Evolutionary conservation across 2,113 vertebrate genomes (phyloP), one percentile per base, ranked within the genome.

Genomic region (Sterrhoptilus dennistouni): DNA sequence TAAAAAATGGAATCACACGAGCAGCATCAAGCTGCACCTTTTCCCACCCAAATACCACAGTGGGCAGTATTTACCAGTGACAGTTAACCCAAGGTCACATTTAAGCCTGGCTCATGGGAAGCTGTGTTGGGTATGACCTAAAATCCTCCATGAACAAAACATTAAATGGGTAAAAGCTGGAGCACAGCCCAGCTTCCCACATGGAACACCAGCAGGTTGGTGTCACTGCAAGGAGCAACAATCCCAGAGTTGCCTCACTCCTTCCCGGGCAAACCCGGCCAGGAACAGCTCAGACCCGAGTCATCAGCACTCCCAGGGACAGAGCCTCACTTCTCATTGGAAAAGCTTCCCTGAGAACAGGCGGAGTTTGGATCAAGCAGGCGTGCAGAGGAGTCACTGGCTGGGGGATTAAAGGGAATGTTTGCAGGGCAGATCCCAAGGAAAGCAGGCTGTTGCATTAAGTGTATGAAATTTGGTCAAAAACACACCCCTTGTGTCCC

Each of bases 211-310:
- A 36, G 68, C 83, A 54, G 68, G 92, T 65, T 0, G 13, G 57
- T 75, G 49, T 61, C 8, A 3, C 69, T 44, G 91, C 4, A 4
- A 85, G 71, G 28, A 71, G 57, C 5, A 3, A 61, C 9, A 5
- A 80, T 56, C 54, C 35, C 44, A 84, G 93, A 2, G 8, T 72
- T 90, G 91, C 83, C 83, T 89, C 76, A 86, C n/a, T 2, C 79
- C 53, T 85, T 85, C 45, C 52, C 1, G 2, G 90, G 90, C 85
- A 83, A 85, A 83, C 31, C 75, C 1, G 0, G 70, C 53, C 19
- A 23, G 60, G 60, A 77, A 95, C 90, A 90, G 90, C 95, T 95
- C 92, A 92, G 76, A 59, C 8, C 25, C 25, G 28, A 92, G 64
- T 93, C 93, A 87, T 47, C 77, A 28, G 74, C 8, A 4, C 56